phyloP scores from a whole-genome alignment of 2,113 vertebrate species.

The Cyanoliseus patagonus region DNA sequence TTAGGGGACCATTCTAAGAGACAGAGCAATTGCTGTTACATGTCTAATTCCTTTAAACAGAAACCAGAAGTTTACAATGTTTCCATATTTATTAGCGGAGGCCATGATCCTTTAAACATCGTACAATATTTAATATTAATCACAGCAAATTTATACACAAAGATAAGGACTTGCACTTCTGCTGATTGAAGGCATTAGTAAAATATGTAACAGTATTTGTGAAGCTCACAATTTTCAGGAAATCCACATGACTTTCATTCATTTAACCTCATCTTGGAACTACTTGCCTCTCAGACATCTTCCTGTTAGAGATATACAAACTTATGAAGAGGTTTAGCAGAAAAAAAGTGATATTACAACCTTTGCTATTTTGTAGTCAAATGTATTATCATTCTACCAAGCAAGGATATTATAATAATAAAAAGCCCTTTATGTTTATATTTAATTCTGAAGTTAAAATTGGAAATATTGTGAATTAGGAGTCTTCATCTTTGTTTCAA shows the following conservation, averaged over 20 bases:
- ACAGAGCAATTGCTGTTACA: neutral
- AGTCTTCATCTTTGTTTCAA: neutral
- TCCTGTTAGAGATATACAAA: neutral
- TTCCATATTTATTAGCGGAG: neutral
- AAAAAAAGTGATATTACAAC: neutral
- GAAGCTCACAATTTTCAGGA: neutral
- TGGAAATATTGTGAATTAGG: neutral
- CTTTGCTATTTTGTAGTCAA: neutral
- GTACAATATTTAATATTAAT: neutral
- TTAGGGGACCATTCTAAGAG: neutral
- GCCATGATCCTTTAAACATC: neutral
- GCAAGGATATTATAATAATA: slow-evolving; percentile 16
- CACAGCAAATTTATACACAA: neutral
- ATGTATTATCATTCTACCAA: neutral
- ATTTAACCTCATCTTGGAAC: slow-evolving; percentile 14
- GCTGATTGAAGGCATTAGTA: neutral
- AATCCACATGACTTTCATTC: neutral
- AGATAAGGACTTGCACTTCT: neutral
- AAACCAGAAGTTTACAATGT: neutral
- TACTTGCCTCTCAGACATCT: neutral
- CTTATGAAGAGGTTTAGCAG: neutral
- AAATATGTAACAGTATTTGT: neutral
- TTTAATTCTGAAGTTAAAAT: slow-evolving; percentile 12
- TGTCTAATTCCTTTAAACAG: neutral
- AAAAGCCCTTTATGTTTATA: slow-evolving; percentile 40